phyloP scores from a whole-genome alignment of 2,797 vertebrate genomes.

The Orestias chungarensis region DNA sequence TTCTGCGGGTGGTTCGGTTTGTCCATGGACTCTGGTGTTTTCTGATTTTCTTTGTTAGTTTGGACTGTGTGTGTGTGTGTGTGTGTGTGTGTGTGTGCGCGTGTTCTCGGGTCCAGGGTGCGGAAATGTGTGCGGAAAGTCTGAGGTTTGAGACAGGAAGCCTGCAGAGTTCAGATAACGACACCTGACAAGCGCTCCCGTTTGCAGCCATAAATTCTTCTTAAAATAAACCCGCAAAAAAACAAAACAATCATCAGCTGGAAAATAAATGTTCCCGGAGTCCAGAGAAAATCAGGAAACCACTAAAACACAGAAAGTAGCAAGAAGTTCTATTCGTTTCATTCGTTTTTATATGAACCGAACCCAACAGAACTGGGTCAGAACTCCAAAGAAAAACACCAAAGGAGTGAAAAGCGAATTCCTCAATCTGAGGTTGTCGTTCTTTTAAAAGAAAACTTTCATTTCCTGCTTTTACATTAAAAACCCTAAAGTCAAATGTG shows the following conservation, averaged over 20 bases:
- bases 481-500: no score
- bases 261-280: constrained; percentile 6
- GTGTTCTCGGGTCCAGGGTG: constrained; percentile 48
- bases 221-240: constrained; percentile 76
- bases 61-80: constrained; percentile 32
- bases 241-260: constrained; percentile 31
- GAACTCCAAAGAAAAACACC: constrained; percentile 15
- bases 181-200: constrained; percentile 82
- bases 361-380: neutral
- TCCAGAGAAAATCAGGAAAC: neutral
- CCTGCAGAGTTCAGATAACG: constrained; percentile 84
- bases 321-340: neutral
- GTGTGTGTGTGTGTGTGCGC: constrained; percentile 34
- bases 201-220: constrained; percentile 78
- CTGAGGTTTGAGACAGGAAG: constrained; percentile 86
- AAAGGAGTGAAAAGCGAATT: constrained; percentile 30
- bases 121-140: constrained; percentile 85
- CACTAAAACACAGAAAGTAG: neutral
- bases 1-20: constrained; percentile 50
- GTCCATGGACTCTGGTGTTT: constrained; percentile 64
- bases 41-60: neutral
- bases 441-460: neutral
- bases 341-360: neutral
- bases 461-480: neutral
- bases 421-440: constrained; percentile 27